Conservation (phyloP, 1,140 invertebrate genomes). For the Macrobrachium rosenbergii region DNA sequence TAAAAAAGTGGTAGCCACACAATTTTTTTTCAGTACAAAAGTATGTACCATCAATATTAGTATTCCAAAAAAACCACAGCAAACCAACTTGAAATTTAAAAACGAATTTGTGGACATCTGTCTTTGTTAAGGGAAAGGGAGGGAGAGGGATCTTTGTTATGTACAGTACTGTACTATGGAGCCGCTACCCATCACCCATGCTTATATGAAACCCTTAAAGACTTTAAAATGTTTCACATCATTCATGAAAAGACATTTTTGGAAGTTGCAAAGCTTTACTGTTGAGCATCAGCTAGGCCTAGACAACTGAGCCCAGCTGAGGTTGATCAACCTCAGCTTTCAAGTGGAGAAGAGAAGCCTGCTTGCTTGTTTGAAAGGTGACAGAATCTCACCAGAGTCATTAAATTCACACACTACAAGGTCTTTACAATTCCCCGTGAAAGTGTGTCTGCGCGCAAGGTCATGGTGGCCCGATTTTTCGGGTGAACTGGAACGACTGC, state of each 20-base stretch:
- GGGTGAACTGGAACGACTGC: constrained; percentile 51
- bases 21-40: no score
- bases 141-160: not conserved
- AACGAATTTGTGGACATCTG: not conserved
- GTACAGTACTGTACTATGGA: not conserved
- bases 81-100: constrained; percentile 13
- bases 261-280: constrained; percentile 3
- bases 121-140: constrained; percentile 10
- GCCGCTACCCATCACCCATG: constrained; percentile 27
- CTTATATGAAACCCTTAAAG: constrained; percentile 9
- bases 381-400: constrained; percentile 57
- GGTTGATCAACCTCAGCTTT: not conserved
- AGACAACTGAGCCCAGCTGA: constrained; percentile 24
- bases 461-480: constrained; percentile 54
- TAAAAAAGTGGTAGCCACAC: not conserved
- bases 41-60: no score
- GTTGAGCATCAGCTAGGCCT: constrained; percentile 32
- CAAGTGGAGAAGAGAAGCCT: constrained; percentile 37
- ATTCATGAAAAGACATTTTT: constrained; percentile 7
- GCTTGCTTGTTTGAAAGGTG: constrained; percentile 55
- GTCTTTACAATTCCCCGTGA: constrained; percentile 65
- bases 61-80: not conserved
- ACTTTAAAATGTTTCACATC: constrained; percentile 9
- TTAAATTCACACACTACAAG: constrained; percentile 61
- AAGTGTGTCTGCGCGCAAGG: constrained; percentile 62